phyloP scores from a whole-genome alignment of 2,797 vertebrate genomes.

The Sardinella longiceps region DNA sequence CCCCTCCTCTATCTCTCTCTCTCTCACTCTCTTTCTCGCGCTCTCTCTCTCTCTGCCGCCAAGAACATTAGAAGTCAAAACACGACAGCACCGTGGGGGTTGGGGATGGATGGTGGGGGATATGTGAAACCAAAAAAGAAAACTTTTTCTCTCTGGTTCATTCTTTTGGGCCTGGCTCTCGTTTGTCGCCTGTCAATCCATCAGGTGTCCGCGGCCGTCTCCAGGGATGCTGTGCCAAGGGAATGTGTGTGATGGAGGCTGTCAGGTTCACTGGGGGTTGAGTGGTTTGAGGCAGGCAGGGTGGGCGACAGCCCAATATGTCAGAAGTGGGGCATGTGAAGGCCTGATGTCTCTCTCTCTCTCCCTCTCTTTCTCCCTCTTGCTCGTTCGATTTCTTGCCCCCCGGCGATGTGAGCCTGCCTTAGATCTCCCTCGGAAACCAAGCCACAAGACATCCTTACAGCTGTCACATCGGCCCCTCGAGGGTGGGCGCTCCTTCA shows the following conservation, averaged over 20 bases:
- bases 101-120: neutral
- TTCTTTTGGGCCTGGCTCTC: neutral
- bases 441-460: neutral
- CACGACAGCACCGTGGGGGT: neutral
- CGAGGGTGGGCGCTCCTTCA: neutral
- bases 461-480: neutral
- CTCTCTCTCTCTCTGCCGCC: slow-evolving; percentile 19
- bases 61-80: slow-evolving; percentile 32
- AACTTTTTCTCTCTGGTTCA: slow-evolving; percentile 6
- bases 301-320: neutral
- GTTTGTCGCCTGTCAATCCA: slow-evolving; percentile 30
- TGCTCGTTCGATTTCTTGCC: neutral
- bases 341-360: neutral
- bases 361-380: slow-evolving; percentile 17
- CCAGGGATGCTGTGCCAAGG: neutral
- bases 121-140: slow-evolving; percentile 23
- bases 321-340: slow-evolving; percentile 1
- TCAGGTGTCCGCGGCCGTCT: neutral
- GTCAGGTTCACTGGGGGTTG: slow-evolving; percentile 18
- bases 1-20: slow-evolving; percentile 18
- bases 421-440: neutral
- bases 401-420: neutral
- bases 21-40: neutral
- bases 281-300: neutral
- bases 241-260: slow-evolving; percentile 18